These are phyloP conservation scores for Drosophila pachea DNA, from an alignment of 1,140 invertebrate species.

Conservation along the genomic window DNA sequence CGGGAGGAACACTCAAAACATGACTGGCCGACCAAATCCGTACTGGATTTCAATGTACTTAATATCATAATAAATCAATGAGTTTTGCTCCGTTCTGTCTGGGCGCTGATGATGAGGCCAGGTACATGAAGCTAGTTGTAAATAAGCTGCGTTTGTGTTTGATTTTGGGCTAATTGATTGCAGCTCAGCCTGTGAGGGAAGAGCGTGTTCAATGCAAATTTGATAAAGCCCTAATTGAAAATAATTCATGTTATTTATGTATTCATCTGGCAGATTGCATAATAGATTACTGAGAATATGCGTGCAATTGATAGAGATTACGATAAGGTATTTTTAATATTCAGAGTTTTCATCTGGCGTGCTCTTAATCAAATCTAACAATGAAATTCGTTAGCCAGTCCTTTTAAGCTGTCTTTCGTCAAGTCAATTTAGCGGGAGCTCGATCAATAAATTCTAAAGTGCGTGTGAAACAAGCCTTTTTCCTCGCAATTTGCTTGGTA, in stretches of 20 bases:
- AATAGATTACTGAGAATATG: too few relatives aligned
- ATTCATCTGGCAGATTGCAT: too few relatives aligned
- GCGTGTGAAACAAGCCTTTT: conserved; percentile 48
- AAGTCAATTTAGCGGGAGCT: background rate
- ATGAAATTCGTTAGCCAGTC: too few relatives aligned
- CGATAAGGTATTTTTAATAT: too few relatives aligned
- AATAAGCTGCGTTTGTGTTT: conserved; percentile 39
- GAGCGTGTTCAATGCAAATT: too few relatives aligned
- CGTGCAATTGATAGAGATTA: too few relatives aligned
- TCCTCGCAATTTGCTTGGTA: conserved; percentile 4
- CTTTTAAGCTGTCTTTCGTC: too few relatives aligned
- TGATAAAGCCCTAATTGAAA: too few relatives aligned
- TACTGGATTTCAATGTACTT: conserved; percentile 52
- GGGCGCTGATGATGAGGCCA: conserved; percentile 5
- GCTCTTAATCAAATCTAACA: too few relatives aligned
- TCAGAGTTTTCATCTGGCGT: too few relatives aligned
- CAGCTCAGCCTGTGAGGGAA: background rate
- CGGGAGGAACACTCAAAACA: conserved; percentile 5
- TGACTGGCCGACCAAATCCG: conserved; percentile 59
- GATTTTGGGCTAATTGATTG: conserved; percentile 41
- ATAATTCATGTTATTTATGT: background rate
- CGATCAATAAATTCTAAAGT: conserved; percentile 26
- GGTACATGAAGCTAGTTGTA: conserved; percentile 23
- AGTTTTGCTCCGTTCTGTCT: conserved; percentile 1
- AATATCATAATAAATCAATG: conserved; percentile 42